Conservation (phyloP, 2,113 vertebrate species). For the Merops nubicus region DNA sequence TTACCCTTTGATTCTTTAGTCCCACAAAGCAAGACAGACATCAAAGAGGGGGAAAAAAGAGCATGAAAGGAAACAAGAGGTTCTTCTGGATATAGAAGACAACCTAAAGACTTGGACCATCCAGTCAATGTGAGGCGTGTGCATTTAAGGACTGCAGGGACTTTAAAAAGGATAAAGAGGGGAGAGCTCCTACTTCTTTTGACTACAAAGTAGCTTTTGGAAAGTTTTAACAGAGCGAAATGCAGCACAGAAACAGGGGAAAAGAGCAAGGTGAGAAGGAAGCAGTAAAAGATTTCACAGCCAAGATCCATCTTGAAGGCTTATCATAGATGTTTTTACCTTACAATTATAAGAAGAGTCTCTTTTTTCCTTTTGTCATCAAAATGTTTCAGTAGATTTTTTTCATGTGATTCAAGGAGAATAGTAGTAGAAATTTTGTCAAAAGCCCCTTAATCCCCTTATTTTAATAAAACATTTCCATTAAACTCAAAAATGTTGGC, state of each 20-base stretch:
- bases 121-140: fast-evolving
- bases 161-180: neutral
- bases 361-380: neutral
- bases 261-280: neutral
- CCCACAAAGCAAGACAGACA: neutral
- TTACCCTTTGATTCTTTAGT: neutral
- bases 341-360: neutral
- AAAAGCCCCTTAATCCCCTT: neutral
- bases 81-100: neutral
- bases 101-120: neutral
- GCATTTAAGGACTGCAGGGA: neutral
- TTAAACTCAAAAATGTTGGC: neutral
- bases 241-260: fast-evolving
- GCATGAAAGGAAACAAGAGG: neutral
- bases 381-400: neutral
- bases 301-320: neutral
- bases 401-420: neutral
- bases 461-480: neutral
- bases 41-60: neutral
- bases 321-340: neutral
- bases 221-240: neutral
- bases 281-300: neutral
- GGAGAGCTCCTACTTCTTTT: neutral
- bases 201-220: neutral
- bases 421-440: neutral